Conservation (phyloP, 2,888 invertebrate species). For the Eupithecia exiguata region DNA sequence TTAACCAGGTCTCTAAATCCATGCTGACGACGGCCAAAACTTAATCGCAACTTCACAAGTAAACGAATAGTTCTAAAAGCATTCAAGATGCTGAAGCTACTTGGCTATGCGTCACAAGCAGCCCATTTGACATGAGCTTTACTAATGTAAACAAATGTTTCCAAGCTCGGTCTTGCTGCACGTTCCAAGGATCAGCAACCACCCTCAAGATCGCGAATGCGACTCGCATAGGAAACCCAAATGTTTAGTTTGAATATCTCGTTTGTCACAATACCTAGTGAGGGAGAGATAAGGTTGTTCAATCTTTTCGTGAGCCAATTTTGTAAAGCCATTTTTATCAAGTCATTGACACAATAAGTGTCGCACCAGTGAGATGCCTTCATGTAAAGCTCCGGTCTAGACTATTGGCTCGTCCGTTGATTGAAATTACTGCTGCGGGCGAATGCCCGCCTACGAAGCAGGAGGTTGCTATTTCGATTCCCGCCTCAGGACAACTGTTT, state of each 20-base stretch:
- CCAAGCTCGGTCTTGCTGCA: conserved; percentile 27
- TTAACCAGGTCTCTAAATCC: not conserved
- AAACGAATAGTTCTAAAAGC: not conserved
- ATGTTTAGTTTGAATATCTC: conserved; percentile 8
- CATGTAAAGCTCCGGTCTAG: not conserved
- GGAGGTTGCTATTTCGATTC: too few species aligned
- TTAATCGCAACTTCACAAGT: not conserved
- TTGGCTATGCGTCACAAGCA: conserved; percentile 31
- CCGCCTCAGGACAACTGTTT: too few species aligned
- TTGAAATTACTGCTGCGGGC: not conserved
- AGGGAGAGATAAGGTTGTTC: not conserved
- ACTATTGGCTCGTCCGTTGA: not conserved
- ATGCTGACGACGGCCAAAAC: not conserved
- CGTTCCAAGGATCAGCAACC: conserved; percentile 32
- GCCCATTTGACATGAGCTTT: conserved; percentile 37
- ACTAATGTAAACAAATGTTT: conserved; percentile 41
- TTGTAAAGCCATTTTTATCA: not conserved
- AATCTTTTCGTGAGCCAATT: conserved; percentile 1
- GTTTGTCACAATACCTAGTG: conserved; percentile 7
- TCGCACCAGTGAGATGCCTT: not conserved
- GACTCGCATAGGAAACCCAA: conserved; percentile 29
- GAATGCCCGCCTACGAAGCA: too few species aligned
- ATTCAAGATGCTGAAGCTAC: conserved; percentile 20
- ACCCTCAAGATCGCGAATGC: conserved; percentile 30
- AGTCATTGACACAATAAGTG: not conserved